Base-by-base conservation (phyloP, 2,113 vertebrate species). In the Clarias macrocephalus region DNA sequence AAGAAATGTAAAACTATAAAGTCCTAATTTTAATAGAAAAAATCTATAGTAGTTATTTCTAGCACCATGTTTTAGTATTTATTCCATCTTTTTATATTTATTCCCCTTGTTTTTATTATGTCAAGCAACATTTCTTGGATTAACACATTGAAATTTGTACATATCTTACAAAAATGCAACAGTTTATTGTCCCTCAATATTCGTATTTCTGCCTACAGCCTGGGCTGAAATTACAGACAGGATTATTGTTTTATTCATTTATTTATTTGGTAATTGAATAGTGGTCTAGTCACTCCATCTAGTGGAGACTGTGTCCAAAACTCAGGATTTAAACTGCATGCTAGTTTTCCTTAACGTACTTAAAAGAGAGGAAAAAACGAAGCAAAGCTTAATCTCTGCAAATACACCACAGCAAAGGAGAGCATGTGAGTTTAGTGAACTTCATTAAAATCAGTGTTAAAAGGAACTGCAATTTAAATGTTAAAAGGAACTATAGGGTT, bases 281-380 rank as follows among this genome's bases (percentile, higher is more conserved):
- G 75, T 83, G 66, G 72, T 68, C 65, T 82, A 37, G 52, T 52
- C 75, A 76, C 81, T 87, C 89, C 89, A 83, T 86, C 89, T 89
- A 85, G 77, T 89, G 88, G 86, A 37, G 77, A 85, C 81, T 91
- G 86, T 89, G 79, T 60, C 48, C 33, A 86, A 54, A 33, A 37
- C 48, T 79, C 21, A 2, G 2, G 18, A 66, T 63, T 63, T 25
- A 77, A 54, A 54, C 28, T 19, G 30, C 28, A 60, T 33, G 48
- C 25, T 79, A 84, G 81, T 21, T 42, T 63, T 66, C 19, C 19
- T 76, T 54, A n/a, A 19, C 23, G 52, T 13, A 60, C 48, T 63
- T 48, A 13, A 42, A 18, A 37, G 7, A 12, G 56, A 21, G 16
- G n/a, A 33, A 80, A 33, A 42, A 48, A 15, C 19, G 3, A 63